These are phyloP conservation scores for Novumbra hubbsi DNA, from an alignment of 2,797 vertebrate genomes.

Conservation along the genomic window DNA sequence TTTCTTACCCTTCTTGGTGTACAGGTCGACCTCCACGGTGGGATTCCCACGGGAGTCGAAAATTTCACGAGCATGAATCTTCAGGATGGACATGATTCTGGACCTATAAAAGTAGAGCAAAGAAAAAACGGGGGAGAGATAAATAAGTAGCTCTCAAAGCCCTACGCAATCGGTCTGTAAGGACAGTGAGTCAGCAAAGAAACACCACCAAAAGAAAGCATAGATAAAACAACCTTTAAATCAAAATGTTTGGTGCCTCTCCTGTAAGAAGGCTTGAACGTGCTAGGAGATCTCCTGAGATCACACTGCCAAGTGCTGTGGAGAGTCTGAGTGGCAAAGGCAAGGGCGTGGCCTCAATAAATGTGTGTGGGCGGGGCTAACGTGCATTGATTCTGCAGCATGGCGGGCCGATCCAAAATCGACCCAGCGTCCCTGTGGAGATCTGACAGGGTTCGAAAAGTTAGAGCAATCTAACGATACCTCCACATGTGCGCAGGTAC, in stretches of 20 bases:
- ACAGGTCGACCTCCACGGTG: constrained; percentile 96
- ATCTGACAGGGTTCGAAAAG: too few relatives aligned
- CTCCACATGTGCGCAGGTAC: too few relatives aligned
- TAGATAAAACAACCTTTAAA: background rate
- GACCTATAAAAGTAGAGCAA: constrained; percentile 53
- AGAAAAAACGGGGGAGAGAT: too few relatives aligned
- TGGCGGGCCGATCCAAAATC: too few relatives aligned
- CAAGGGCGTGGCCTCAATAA: constrained; percentile 29
- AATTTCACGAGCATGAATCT: constrained; percentile 90
- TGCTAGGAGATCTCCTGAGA: too few relatives aligned
- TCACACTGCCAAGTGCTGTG: too few relatives aligned
- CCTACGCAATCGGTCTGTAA: background rate
- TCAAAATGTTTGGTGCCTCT: too few relatives aligned
- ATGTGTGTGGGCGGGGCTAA: constrained; percentile 55
- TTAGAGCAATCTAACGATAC: too few relatives aligned
- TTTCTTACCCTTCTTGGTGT: constrained; percentile 86
- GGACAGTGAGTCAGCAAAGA: constrained; percentile 35
- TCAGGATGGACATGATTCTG: constrained; percentile 90
- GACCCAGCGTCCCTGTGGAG: too few relatives aligned
- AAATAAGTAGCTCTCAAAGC: too few relatives aligned
- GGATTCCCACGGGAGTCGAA: constrained; percentile 99
- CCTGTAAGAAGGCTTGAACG: too few relatives aligned
- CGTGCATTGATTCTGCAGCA: constrained; percentile 6
- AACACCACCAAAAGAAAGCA: background rate
- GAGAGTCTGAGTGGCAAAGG: background rate